Base-by-base conservation (phyloP, 2,888 invertebrate genomes). In the Sinelater perroti region DNA sequence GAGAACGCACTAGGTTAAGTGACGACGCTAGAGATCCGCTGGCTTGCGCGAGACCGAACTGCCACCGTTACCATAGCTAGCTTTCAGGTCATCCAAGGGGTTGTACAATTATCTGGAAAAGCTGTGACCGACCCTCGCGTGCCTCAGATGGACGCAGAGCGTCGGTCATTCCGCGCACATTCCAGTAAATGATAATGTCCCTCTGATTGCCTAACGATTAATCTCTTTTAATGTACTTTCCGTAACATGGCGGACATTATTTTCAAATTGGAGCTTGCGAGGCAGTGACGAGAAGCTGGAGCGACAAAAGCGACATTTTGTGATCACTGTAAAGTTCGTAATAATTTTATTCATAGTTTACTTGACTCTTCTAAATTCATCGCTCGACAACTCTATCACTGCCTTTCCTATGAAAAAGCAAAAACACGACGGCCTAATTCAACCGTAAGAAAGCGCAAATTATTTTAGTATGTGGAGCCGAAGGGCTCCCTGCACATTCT, bases 161-260 rank as follows among this genome's bases (percentile, higher is more conserved):
- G 16, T 26, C 24, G 46, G 33, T 46, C 52, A 40, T 14, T 30
- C 53, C 35, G 26, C 11, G 40, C 46, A 57, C 57, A 57, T 57
- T 57, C 57, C 57, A 53, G 57, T 52, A 26, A 44, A 50, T 30
- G 35, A 51, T 24, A 13, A 51, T 51, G 24, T 47, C 47, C 40
- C 33, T 51, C 50, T 75, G 75, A 76, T 68, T 73, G 74, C 71
- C 75, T 76, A 72, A 76, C 73, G 74, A 72, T 75, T 75, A 72
- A 72, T 70, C 72, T 74, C 75, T 74, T 72, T 75, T 76, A 72
- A 70, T 64, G 64, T 72, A 56, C 45, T 36, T 56, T 47, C 49
- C 33, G 36, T 60, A 51, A 53, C 60, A 56, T 57, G 56, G 49
- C 52, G 56, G 56, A 56, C 59, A 54, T 42, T 44, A 21, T 26